A percentile compares a stretch with the other conserved stretches of the same genome.
These are phyloP conservation scores for Phrynocephalus forsythii DNA, from an alignment of 2,797 vertebrate species.

Conservation along the genomic window DNA sequence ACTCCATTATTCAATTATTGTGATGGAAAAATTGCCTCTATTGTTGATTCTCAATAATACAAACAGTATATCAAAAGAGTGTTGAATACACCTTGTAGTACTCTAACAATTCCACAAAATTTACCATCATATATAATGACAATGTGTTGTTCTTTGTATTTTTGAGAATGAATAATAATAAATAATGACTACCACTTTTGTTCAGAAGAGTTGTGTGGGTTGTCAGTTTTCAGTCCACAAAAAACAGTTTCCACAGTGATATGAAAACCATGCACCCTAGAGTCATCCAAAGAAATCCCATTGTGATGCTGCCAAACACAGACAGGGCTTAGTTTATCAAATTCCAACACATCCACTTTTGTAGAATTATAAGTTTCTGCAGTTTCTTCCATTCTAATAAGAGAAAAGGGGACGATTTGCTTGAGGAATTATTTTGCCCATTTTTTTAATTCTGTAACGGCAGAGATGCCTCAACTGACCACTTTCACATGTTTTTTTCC, in stretches of 20 bases:
- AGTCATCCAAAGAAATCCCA: not conserved
- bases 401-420: not conserved
- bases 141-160: too few species aligned
- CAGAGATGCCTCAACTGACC: not conserved
- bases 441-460: not conserved
- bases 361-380: constrained; percentile 35
- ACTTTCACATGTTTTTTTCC: not conserved
- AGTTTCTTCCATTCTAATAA: constrained; percentile 24
- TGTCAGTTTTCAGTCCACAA: not conserved
- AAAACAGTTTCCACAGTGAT: not conserved
- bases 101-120: too few species aligned
- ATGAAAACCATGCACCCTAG: not conserved
- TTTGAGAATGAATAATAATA: too few species aligned
- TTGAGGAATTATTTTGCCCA: not conserved
- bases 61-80: too few species aligned
- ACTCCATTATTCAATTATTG: too few species aligned
- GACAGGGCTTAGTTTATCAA: not conserved
- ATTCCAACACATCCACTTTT: constrained; percentile 8
- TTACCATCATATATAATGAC: too few species aligned
- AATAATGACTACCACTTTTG: too few species aligned
- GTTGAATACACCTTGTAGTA: too few species aligned
- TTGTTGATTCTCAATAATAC: too few species aligned
- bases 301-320: not conserved
- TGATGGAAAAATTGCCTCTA: too few species aligned
- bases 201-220: too few species aligned